Evolutionary conservation across 64 coral and sea anemone genomes (phyloP).

Genomic region (Montipora cactus): DNA sequence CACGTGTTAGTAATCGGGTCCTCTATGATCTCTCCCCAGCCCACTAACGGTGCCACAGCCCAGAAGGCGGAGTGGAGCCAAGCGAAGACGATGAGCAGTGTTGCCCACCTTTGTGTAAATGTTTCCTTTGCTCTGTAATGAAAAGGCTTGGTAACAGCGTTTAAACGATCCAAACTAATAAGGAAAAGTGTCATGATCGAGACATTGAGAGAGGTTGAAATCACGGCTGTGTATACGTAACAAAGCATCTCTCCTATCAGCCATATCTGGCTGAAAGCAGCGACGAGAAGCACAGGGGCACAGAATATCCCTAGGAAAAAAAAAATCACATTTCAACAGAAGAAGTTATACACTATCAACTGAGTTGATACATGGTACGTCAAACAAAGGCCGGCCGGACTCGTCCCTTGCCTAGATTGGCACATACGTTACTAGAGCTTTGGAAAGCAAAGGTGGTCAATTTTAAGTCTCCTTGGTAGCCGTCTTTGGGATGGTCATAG

Average conservation of each 20-base stretch:
- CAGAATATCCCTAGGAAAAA: constrained; percentile 72
- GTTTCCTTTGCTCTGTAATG: constrained; percentile 76
- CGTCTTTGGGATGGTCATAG: too few relatives aligned
- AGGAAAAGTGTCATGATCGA: constrained; percentile 89
- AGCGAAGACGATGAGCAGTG: constrained; percentile 16
- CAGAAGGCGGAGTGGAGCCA: constrained; percentile 83
- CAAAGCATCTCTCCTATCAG: constrained; percentile 69
- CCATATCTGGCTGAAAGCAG: constrained; percentile 72
- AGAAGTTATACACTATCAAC: too few relatives aligned
- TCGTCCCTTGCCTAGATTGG: too few relatives aligned
- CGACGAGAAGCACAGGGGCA: constrained; percentile 64
- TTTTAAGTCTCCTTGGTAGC: too few relatives aligned
- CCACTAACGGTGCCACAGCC: constrained; percentile 74
- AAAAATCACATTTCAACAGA: not conserved
- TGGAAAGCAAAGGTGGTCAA: too few relatives aligned
- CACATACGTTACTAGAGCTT: too few relatives aligned
- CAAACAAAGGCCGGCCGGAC: too few relatives aligned
- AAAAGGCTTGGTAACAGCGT: constrained; percentile 80
- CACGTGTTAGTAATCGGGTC: constrained; percentile 76
- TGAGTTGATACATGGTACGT: too few relatives aligned
- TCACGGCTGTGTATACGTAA: constrained; percentile 44
- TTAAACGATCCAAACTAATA: constrained; percentile 86
- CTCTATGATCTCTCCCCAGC: constrained; percentile 88
- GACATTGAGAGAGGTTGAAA: constrained; percentile 80
- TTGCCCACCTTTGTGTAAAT: constrained; percentile 65